Base-by-base conservation (phyloP, 1,140 invertebrate genomes). In the Drosophila varians region DNA sequence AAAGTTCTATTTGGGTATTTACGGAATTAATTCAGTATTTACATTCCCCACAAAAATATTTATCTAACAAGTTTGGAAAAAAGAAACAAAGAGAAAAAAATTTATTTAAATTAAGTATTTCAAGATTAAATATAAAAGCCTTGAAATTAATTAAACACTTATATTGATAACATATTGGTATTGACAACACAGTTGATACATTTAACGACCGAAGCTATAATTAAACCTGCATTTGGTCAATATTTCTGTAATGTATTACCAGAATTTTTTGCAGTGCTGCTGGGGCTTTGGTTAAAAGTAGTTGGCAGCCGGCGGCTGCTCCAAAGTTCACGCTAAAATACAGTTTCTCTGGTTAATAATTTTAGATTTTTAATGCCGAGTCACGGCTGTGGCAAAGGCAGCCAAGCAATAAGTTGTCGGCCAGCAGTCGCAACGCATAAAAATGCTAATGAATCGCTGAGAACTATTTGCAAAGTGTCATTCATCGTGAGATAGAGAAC, bases 391-490 rank as follows among this genome's bases (percentile, higher is more conserved):
- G 48, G 38, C 36, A 65, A 11, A 65, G 25, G 40, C 72, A 66
- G 45, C 42, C 54, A 69, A 40, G 51, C 61, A 74, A 45, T 73
- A 72, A 58, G 38, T 64, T 64, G 42, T 62, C 54, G 14, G 19
- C 18, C 75, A 53, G 42, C 75, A 57, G 42, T 74, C 62, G 66
- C 25, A 79, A 64, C 76, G 52, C 60, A 72, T 75, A 62, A 64
- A 74, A 79, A 75, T 86, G 76, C 61, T 58, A 84, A 80, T 76
- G 38, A 66, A 72, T 38, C 11, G 21, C 54, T 60, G 40, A 53
- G 66, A 72, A 71, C 66, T 71, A 65, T 65, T 71, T 12, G 69
- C 54, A 42, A 62, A 52, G 12, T 71, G 62, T 64, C 58, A 66
- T 52, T 51, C 19, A 1, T 60, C 42, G 45, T 25, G 36, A 42